These are phyloP conservation scores for Petrophora chlorosata DNA, from an alignment of 2,888 invertebrate species.

Conservation along the genomic window DNA sequence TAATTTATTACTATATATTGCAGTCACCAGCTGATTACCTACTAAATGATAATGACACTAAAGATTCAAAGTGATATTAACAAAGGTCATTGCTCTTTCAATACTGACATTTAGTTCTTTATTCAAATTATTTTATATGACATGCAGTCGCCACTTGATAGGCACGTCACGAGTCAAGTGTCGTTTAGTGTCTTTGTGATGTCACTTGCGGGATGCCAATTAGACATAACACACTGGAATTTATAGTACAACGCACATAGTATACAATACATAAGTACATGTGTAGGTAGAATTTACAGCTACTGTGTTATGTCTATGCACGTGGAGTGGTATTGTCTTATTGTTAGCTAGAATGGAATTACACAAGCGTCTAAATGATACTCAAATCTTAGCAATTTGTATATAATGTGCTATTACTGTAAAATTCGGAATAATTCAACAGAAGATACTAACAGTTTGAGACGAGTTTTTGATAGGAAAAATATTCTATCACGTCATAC, in stretches of 20 bases:
- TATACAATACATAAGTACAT: not conserved
- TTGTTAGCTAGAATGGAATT: not conserved
- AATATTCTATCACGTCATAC: too few species aligned
- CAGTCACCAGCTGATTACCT: too few species aligned
- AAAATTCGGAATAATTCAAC: too few species aligned
- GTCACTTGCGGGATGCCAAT: conserved; percentile 12
- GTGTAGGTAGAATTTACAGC: too few species aligned
- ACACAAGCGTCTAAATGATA: not conserved
- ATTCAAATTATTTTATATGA: conserved; percentile 14
- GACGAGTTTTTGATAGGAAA: too few species aligned
- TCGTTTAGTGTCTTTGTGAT: conserved; percentile 20
- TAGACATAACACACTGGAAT: conserved; percentile 10
- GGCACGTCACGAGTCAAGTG: conserved; percentile 16
- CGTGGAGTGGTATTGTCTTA: not conserved
- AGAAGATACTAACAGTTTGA: too few species aligned
- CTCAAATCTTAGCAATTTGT: too few species aligned
- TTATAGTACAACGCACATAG: not conserved
- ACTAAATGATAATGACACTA: too few species aligned
- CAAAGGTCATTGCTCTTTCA: conserved; percentile 10
- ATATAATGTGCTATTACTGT: too few species aligned
- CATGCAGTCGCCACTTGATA: conserved; percentile 10
- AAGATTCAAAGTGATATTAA: too few species aligned
- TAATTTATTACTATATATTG: too few species aligned
- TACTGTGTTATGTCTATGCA: not conserved
- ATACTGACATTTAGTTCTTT: conserved; percentile 6